Conservation (phyloP, 2,888 invertebrate species). For the Leptinotarsa haldemani region DNA sequence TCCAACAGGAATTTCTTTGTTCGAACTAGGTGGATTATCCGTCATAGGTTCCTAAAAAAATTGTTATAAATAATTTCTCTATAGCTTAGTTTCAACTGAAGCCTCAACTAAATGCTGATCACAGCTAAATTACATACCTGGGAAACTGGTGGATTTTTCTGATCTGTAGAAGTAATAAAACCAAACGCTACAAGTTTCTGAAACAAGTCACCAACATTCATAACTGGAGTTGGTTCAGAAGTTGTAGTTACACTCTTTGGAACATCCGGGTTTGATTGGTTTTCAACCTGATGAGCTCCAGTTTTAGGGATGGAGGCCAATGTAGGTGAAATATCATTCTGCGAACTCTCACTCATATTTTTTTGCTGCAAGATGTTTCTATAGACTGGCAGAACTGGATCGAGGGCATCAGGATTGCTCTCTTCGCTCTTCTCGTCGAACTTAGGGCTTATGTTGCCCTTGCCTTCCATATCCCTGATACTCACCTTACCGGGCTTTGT, state of each 20-base stretch:
- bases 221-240: slow-evolving; percentile 52
- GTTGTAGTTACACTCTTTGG: slow-evolving; percentile 20
- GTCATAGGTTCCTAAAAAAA: neutral
- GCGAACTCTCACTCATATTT: neutral
- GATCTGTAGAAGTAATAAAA: slow-evolving; percentile 70
- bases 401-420: slow-evolving; percentile 44
- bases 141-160: slow-evolving; percentile 29
- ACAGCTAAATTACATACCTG: neutral
- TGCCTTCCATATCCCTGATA: slow-evolving; percentile 80
- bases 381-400: slow-evolving; percentile 56
- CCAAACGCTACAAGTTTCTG: slow-evolving; percentile 88
- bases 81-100: no score
- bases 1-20: neutral
- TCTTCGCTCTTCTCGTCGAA: no score
- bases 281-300: slow-evolving; percentile 71
- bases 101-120: no score
- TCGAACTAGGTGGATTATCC: neutral
- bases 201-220: slow-evolving; percentile 85
- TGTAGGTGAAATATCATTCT: slow-evolving; percentile 73
- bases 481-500: slow-evolving; percentile 77
- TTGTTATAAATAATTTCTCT: no score
- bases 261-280: slow-evolving; percentile 26
- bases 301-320: neutral
- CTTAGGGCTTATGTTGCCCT: slow-evolving; percentile 40
- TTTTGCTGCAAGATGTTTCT: neutral